Conservation (phyloP, 2,888 invertebrate species). For the Dynastes tityus region DNA sequence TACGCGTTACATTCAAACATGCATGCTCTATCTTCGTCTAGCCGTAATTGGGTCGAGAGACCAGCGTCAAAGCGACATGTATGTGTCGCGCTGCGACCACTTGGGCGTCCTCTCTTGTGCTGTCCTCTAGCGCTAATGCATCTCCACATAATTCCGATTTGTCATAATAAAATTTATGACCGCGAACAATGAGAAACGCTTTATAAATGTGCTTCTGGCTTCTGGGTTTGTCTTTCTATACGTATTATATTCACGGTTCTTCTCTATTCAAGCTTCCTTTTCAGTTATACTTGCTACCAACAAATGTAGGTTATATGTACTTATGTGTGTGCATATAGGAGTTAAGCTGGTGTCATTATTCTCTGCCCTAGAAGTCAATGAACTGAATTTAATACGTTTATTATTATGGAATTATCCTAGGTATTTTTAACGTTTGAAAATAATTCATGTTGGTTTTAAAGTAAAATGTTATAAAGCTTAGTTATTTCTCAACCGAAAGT, state of each 20-base stretch:
- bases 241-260: neutral
- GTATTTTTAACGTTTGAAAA: no score
- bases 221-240: neutral
- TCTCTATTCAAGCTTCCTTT: neutral
- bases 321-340: neutral
- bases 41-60: constrained; percentile 58
- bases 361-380: no score
- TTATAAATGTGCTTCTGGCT: constrained; percentile 12
- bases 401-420: no score
- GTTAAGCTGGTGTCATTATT: no score
- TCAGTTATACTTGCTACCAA: neutral
- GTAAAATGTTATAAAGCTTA: no score
- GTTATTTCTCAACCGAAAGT: no score
- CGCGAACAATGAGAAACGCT: constrained; percentile 29
- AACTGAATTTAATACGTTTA: no score
- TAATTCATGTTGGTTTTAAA: no score
- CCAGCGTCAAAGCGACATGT: constrained; percentile 56
- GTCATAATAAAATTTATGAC: constrained; percentile 47
- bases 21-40: constrained; percentile 59
- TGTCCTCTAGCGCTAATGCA: constrained; percentile 43
- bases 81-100: constrained; percentile 44
- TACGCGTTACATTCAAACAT: neutral
- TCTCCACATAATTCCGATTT: constrained; percentile 49
- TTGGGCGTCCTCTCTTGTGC: constrained; percentile 44
- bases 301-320: neutral